Evolutionary conservation across 2,888 invertebrate genomes (phyloP), one percentile per base, ranked within the genome.

Genomic region (Cosmopolites sordidus): DNA sequence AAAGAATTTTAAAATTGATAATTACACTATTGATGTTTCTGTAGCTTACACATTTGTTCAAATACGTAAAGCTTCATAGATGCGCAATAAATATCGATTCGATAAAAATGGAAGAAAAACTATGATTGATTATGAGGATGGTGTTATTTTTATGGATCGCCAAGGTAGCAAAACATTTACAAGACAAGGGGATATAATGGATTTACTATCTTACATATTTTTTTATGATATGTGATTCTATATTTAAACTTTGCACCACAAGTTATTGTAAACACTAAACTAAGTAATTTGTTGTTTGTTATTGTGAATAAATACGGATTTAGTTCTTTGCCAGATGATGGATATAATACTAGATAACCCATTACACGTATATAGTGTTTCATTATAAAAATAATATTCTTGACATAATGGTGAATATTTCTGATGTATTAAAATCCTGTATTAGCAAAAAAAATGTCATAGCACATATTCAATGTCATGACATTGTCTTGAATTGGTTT

Each of bases 241-340:
- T 33, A 33, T 33, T 33, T 33, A 33, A 33, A 33, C 33, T 33
- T 33, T 33, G 33, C 11, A 33, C 33, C 33, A 33, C 11, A 12
- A 33, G 11, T 22, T 22, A 11, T 33, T 33, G 33, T 33, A 33
- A 33, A 33, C 33, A 33, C 33, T 33, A 33, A 22, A 33, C 33
- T 33, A 33, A 6, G 12, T 33, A 33, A 33, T 12, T 33, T 33
- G 33, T 33, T 33, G 33, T 33, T 33, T n/a, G 33, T 33, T 33
- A 33, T 33, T 33, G 8, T 9, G 12, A n/a, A n/a, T 33, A 33
- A 33, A 12, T 33, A 12, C 11, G 5, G 4, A 33, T 33, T 9
- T 33, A 33, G 33, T 33, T 33, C 27, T 33, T 33, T 12, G n/a
- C 33, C 33, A 33, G 33, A 33, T 11, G 33, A 33, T 33, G 33